Base-by-base conservation (phyloP, 2,888 invertebrate species). In the Lysandra coridon region DNA sequence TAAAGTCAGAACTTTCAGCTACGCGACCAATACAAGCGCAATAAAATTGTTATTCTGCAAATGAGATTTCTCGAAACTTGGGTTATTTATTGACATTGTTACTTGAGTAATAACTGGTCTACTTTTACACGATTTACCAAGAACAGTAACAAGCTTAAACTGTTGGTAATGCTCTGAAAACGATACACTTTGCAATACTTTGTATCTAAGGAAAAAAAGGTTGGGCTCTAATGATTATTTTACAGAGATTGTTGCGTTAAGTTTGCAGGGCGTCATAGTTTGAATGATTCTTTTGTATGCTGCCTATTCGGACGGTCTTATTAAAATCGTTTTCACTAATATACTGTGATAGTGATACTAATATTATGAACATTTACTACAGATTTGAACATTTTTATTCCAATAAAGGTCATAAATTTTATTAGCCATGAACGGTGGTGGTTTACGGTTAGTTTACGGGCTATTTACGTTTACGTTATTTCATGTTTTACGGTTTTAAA, bases 401-500 rank as follows among this genome's bases (percentile, higher is more conserved):
- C 40, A 57, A 79, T 73, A 73, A 57, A 23, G 23, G 57, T 79
- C 73, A 74, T 79, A 79, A 74, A 73, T 53, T 73, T 79, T 79
- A 73, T 57, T 79, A 44, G 74, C 30, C 78, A 40, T 74, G 37
- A 79, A 60, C 57, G 33, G 40, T 37, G 73, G 49, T 49, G 30
- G 75, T 49, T 75, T 73, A 73, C 37, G 37, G 37, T 14, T 12
- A 37, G 37, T 73, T 73, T 73, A 73, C 7, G 37, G 73, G 73
- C 6, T 73, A 73, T 73, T n/a, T 73, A 73, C 73, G 33, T 14
- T 17, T 73, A 73, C 69, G 23, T 14, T 73, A 33, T 37, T 17
- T 14, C 73, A 23, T 40, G 4, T 23, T 37, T 37, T 37, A 73
- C 37, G 73, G 37, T 73, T 73, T 73, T 40, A 17, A 64, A 23